phyloP scores from a whole-genome alignment of 2,797 vertebrate species.

The Ctenopoma kingsleyae region DNA sequence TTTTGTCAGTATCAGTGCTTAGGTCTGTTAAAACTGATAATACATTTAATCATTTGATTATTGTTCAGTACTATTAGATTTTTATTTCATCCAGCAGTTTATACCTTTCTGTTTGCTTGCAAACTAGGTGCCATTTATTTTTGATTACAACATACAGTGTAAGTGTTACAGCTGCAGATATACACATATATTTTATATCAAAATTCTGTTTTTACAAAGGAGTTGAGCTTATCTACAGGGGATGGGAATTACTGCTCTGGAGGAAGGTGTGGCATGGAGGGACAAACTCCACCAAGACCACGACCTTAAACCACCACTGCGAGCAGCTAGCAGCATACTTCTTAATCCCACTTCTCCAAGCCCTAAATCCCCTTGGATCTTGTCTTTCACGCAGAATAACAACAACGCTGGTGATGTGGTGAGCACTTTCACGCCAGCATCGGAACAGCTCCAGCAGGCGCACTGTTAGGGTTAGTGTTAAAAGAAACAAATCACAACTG shows the following conservation, averaged over 20 bases:
- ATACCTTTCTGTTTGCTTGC: too few species aligned
- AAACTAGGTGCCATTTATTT: too few species aligned
- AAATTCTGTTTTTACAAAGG: neutral
- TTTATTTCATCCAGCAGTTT: too few species aligned
- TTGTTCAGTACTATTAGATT: neutral
- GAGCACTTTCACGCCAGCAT: slow-evolving; percentile 39
- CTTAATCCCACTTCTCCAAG: slow-evolving; percentile 14
- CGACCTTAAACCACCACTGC: neutral
- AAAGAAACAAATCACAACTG: slow-evolving; percentile 52
- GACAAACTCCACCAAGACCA: slow-evolving; percentile 19
- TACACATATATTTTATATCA: neutral
- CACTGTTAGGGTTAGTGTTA: slow-evolving; percentile 29
- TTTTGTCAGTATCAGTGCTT: neutral
- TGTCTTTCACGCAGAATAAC: slow-evolving; percentile 46
- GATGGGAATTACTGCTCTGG: neutral
- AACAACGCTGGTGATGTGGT: slow-evolving; percentile 53
- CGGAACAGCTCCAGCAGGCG: slow-evolving; percentile 22
- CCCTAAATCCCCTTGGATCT: slow-evolving; percentile 41
- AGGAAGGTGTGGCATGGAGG: neutral
- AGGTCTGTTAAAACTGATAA: neutral
- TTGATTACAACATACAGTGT: too few species aligned
- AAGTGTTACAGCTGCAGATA: neutral
- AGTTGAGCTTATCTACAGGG: neutral
- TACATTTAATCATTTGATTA: neutral
- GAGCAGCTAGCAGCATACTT: neutral